Evolutionary conservation across 2,888 invertebrate species (phyloP).

Genomic region (Sipunculus nudus): DNA sequence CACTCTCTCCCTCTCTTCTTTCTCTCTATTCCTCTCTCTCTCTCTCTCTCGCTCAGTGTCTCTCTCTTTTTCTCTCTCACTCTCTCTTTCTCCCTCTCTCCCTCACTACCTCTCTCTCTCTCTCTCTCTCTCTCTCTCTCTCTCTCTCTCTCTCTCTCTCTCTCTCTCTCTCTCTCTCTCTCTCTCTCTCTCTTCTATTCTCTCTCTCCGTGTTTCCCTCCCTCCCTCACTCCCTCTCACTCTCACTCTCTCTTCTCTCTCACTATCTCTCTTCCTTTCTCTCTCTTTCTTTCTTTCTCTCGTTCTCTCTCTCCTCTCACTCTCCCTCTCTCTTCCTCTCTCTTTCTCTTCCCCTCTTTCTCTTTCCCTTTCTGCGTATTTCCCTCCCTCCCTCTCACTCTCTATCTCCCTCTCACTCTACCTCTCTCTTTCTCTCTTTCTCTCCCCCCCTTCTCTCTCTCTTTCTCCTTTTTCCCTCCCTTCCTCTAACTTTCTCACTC

Average conservation of each 20-base stretch:
- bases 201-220: conserved; percentile 2
- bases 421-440: no score
- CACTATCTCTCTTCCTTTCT: neutral
- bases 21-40: neutral
- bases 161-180: neutral
- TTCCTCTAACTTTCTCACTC: no score
- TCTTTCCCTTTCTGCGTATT: no score
- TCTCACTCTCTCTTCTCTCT: neutral
- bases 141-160: no score
- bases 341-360: conserved; percentile 1
- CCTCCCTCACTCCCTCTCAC: neutral
- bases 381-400: no score
- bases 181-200: neutral
- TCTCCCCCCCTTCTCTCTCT: no score
- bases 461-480: no score
- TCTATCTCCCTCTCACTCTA: no score
- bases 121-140: conserved; percentile 2
- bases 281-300: conserved; percentile 1
- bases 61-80: neutral
- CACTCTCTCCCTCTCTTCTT: neutral
- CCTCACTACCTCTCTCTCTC: conserved; percentile 2
- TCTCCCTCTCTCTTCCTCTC: conserved; percentile 6
- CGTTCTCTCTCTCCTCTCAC: conserved; percentile 6
- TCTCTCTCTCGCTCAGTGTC: neutral
- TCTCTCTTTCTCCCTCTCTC: conserved; percentile 3